Conservation (phyloP, 2,113 vertebrate species). For the Xiphias gladius region DNA sequence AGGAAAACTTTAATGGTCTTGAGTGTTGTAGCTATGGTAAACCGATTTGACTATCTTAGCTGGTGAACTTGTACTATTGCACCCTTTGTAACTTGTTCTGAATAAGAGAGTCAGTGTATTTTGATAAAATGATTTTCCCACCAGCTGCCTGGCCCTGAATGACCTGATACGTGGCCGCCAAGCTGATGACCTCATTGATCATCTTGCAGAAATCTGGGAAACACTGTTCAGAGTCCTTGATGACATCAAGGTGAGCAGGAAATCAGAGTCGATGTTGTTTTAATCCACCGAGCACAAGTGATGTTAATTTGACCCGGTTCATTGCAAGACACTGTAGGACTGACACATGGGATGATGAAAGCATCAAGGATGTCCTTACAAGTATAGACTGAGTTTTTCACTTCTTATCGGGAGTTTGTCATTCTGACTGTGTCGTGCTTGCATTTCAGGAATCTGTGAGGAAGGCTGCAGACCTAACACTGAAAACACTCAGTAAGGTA, state of each 20-base stretch:
- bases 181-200: conserved; percentile 93
- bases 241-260: conserved; percentile 93
- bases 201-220: conserved; percentile 97
- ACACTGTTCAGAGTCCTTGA: conserved; percentile 97
- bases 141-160: conserved; percentile 94
- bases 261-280: neutral
- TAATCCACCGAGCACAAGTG: neutral
- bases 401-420: neutral
- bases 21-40: neutral
- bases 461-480: conserved; percentile 94
- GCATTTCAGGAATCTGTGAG: conserved; percentile 94
- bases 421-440: neutral
- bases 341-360: neutral
- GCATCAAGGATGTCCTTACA: neutral
- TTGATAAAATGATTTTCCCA: conserved; percentile 15
- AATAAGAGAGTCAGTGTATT: neutral
- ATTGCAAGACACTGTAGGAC: neutral
- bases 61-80: neutral
- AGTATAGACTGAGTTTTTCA: neutral
- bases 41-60: neutral
- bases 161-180: conserved; percentile 94
- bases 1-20: neutral
- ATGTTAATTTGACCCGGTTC: neutral
- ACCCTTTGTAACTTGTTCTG: neutral
- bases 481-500: conserved; percentile 99